Percentiles rank a stretch among this genome's conserved stretches.
Evolutionary conservation across 2,888 invertebrate genomes (phyloP).

Genomic region (Erpobdella octoculata): DNA sequence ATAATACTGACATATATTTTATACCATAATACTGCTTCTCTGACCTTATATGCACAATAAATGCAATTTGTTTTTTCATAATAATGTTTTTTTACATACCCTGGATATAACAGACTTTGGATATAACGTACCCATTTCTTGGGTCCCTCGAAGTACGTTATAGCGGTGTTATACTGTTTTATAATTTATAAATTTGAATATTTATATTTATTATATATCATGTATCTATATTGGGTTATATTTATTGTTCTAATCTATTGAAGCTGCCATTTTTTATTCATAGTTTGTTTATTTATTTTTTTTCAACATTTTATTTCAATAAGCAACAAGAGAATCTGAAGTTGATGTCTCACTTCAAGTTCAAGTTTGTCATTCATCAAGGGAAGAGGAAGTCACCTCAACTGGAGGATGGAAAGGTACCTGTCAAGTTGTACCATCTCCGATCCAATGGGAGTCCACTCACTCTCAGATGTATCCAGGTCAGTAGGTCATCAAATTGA

Average conservation of each 20-base stretch:
- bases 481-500: conserved; percentile 32
- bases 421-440: conserved; percentile 77
- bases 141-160: no score
- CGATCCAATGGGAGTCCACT: conserved; percentile 90
- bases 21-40: no score
- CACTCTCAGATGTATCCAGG: conserved; percentile 80
- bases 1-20: no score
- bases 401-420: conserved; percentile 41
- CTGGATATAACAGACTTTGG: no score
- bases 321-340: conserved; percentile 89
- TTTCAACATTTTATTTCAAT: background rate
- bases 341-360: conserved; percentile 92
- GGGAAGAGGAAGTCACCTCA: conserved; percentile 43
- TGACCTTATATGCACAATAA: no score
- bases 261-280: background rate
- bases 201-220: no score
- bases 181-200: no score
- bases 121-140: no score
- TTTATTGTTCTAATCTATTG: background rate
- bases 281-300: background rate
- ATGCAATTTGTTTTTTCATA: no score
- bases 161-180: no score
- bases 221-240: background rate
- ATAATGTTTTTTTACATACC: no score
- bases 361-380: conserved; percentile 77